Conservation (phyloP, 1,140 invertebrate genomes). For the Papilio glaucus region DNA sequence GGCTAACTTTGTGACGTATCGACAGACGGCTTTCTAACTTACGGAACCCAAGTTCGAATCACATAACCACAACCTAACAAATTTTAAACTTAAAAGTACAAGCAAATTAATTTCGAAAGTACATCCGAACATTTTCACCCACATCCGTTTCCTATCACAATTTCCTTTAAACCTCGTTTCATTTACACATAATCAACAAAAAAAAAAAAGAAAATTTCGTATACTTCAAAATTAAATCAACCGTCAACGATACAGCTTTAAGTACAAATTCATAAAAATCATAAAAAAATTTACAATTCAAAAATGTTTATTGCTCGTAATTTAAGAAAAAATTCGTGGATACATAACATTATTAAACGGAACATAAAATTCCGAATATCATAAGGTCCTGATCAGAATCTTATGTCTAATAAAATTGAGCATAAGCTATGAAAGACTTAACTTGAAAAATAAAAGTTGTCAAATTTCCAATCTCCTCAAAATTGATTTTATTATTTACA, state of each 20-base stretch:
- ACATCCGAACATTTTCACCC: slow-evolving; percentile 67
- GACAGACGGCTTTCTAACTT: slow-evolving; percentile 53
- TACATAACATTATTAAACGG: slow-evolving; percentile 7
- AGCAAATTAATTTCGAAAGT: slow-evolving; percentile 62
- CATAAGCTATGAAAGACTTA: slow-evolving; percentile 80
- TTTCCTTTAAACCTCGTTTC: slow-evolving; percentile 63
- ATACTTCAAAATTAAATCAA: slow-evolving; percentile 70
- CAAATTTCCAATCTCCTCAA: slow-evolving; percentile 69
- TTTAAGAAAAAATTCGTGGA: slow-evolving; percentile 1
- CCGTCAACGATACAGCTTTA: slow-evolving; percentile 39
- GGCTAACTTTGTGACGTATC: slow-evolving; percentile 71
- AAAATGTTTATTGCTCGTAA: background rate
- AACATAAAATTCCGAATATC: slow-evolving; percentile 22
- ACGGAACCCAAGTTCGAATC: slow-evolving; percentile 49
- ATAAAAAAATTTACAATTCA: slow-evolving; percentile 43
- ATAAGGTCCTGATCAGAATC: slow-evolving; percentile 52
- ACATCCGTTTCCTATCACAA: slow-evolving; percentile 72
- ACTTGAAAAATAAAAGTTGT: slow-evolving; percentile 60
- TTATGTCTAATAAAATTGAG: slow-evolving; percentile 81
- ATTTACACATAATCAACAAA: slow-evolving; percentile 52
- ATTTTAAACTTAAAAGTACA: slow-evolving; percentile 63
- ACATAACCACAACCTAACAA: slow-evolving; percentile 78
- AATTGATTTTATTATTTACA: slow-evolving; percentile 77
- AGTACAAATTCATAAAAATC: slow-evolving; percentile 38
- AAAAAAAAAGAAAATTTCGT: slow-evolving; percentile 73